These are phyloP conservation scores for Coluber constrictor DNA, from an alignment of 2,797 vertebrate species.

Conservation along the genomic window DNA sequence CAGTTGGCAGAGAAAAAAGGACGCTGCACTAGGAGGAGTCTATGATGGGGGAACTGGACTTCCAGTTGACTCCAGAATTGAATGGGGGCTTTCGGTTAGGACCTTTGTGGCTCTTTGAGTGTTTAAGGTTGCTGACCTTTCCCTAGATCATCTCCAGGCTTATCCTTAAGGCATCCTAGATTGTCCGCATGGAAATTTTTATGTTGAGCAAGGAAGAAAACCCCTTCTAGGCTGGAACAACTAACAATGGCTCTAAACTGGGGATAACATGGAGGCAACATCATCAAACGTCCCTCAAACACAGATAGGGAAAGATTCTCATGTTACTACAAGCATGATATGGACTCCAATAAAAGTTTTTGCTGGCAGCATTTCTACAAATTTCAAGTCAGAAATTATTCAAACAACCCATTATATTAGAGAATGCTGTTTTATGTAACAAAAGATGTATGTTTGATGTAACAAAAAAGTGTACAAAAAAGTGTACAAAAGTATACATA, in stretches of 20 bases:
- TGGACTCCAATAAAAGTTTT: not conserved
- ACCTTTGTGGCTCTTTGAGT: too few species aligned
- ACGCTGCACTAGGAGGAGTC: too few species aligned
- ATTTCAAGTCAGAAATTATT: not conserved
- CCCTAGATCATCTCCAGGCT: not conserved
- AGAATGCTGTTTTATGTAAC: not conserved
- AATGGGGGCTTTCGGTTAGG: too few species aligned
- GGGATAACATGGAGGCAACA: not conserved
- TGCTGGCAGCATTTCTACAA: not conserved
- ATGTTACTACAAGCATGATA: not conserved
- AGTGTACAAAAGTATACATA: not conserved
- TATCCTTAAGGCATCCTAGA: not conserved
- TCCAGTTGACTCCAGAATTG: too few species aligned
- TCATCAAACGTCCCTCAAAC: not conserved
- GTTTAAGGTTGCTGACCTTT: too few species aligned
- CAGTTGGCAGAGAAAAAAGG: too few species aligned
- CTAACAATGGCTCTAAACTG: not conserved
- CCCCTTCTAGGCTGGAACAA: not conserved
- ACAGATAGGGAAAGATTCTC: not conserved
- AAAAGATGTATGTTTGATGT: too few species aligned
- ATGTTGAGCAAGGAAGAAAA: not conserved
- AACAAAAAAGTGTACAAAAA: not conserved
- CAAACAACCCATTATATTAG: not conserved
- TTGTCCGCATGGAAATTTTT: not conserved
- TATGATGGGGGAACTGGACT: too few species aligned